Evolutionary conservation across 2,888 invertebrate species (phyloP).

Genomic region (Oscheius sp.): DNA sequence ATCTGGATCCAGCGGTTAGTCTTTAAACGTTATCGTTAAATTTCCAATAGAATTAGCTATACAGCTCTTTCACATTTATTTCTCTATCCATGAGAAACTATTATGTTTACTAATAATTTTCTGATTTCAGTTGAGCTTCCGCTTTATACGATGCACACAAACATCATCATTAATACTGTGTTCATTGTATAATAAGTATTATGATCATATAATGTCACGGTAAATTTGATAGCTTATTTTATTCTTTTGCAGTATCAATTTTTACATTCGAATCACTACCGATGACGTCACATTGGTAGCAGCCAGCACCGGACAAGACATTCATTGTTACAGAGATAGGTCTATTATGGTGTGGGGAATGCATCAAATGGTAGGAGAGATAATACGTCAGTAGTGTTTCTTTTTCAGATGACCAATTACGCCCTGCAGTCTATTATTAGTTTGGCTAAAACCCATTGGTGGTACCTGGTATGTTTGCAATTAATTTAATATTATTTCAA

Average conservation of each 20-base stretch:
- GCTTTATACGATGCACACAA: conserved; percentile 56
- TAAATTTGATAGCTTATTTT: conserved; percentile 34
- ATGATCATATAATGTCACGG: conserved; percentile 58
- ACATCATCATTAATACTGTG: conserved; percentile 50
- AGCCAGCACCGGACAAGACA: conserved; percentile 53
- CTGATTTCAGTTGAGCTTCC: conserved; percentile 55
- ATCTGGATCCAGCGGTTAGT: conserved; percentile 53
- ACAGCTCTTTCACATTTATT: too few relatives aligned
- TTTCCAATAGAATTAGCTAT: too few relatives aligned
- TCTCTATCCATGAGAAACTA: too few relatives aligned
- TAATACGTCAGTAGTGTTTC: not conserved
- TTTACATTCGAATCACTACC: conserved; percentile 50
- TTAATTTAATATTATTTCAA: conserved; percentile 34
- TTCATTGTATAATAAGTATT: conserved; percentile 53
- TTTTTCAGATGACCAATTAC: conserved; percentile 45
- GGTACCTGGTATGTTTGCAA: conserved; percentile 13
- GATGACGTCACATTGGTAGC: conserved; percentile 47
- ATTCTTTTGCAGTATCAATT: conserved; percentile 28
- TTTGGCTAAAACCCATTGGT: conserved; percentile 41
- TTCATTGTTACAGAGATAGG: conserved; percentile 61
- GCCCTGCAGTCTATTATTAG: conserved; percentile 31
- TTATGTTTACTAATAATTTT: conserved; percentile 5
- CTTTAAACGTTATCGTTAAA: not conserved
- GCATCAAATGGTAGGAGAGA: conserved; percentile 43
- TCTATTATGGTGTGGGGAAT: conserved; percentile 43